phyloP scores from a whole-genome alignment of 1,140 invertebrate species.

The Pseudomyrmex flavicornis region DNA sequence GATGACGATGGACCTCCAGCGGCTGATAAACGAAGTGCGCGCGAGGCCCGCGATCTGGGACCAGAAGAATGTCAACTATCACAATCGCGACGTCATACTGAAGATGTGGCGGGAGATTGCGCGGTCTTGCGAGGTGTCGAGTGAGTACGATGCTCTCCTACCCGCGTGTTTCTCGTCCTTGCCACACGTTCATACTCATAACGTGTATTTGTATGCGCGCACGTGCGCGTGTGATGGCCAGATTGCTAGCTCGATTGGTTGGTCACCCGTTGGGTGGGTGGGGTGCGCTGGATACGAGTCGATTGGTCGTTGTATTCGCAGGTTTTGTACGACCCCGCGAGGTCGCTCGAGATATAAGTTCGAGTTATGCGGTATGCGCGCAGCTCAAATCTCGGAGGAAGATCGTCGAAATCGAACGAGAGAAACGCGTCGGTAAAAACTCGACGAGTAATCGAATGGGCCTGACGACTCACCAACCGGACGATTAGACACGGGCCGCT shows the following conservation, averaged over 20 bases:
- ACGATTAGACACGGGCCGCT: not conserved
- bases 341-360: constrained; percentile 13
- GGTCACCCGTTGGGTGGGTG: not conserved
- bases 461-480: not conserved
- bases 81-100: constrained; percentile 77
- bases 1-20: constrained; percentile 76
- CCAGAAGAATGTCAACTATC: constrained; percentile 78
- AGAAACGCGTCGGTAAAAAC: constrained; percentile 25
- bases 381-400: not conserved
- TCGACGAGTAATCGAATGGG: constrained; percentile 26
- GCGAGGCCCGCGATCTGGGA: constrained; percentile 79
- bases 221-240: constrained; percentile 35
- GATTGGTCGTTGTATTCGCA: constrained; percentile 22
- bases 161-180: not conserved
- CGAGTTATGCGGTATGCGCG: not conserved
- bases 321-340: not conserved
- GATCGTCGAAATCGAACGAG: not conserved
- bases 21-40: constrained; percentile 76
- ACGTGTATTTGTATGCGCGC: not conserved
- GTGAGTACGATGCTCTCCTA: constrained; percentile 70
- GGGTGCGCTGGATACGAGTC: constrained; percentile 15
- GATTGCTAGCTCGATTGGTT: constrained; percentile 4
- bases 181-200: not conserved
- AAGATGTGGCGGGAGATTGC: constrained; percentile 79
- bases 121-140: constrained; percentile 76